Evolutionary conservation across 2,888 invertebrate genomes (phyloP).

Genomic region (Zaprionus bogoriensis): DNA sequence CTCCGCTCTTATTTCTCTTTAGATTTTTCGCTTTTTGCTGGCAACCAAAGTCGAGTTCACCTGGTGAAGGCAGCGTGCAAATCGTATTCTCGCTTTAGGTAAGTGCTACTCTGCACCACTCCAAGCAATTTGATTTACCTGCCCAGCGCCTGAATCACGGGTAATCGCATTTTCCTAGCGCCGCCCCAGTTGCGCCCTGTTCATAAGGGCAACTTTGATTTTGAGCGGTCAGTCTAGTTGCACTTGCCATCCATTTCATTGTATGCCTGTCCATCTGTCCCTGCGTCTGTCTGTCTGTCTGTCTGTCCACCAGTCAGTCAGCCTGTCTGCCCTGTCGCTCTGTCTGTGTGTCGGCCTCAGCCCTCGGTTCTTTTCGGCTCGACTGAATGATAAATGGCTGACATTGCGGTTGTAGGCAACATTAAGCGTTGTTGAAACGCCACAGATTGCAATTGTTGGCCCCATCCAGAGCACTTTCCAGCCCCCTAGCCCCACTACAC

Average conservation of each 20-base stretch:
- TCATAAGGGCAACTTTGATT: conserved; percentile 44
- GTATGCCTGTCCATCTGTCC: conserved; percentile 8
- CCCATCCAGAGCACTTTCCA: not conserved
- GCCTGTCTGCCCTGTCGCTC: conserved; percentile 7
- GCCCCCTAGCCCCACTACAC: not conserved
- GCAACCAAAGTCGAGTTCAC: conserved; percentile 9
- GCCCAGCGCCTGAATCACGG: conserved; percentile 27
- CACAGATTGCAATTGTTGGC: conserved; percentile 72
- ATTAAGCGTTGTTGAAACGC: conserved; percentile 71
- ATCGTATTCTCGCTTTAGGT: conserved; percentile 47
- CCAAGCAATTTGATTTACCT: conserved; percentile 45
- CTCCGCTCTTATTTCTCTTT: conserved; percentile 5
- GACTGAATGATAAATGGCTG: conserved; percentile 71
- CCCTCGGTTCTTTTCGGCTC: conserved; percentile 27
- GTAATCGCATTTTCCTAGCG: conserved; percentile 25
- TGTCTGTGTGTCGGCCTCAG: conserved; percentile 4
- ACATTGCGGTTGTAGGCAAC: conserved; percentile 73
- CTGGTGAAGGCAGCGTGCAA: conserved; percentile 34
- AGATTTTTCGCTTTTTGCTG: conserved; percentile 27
- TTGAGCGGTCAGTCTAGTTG: conserved; percentile 25
- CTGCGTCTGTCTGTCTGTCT: conserved; percentile 15
- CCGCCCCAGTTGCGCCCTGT: conserved; percentile 7
- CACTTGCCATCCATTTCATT: conserved; percentile 7
- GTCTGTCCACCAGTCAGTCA: conserved; percentile 19
- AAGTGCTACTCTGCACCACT: conserved; percentile 25